phyloP scores from a whole-genome alignment of 2,113 vertebrate genomes.

The Vicugna pacos region DNA sequence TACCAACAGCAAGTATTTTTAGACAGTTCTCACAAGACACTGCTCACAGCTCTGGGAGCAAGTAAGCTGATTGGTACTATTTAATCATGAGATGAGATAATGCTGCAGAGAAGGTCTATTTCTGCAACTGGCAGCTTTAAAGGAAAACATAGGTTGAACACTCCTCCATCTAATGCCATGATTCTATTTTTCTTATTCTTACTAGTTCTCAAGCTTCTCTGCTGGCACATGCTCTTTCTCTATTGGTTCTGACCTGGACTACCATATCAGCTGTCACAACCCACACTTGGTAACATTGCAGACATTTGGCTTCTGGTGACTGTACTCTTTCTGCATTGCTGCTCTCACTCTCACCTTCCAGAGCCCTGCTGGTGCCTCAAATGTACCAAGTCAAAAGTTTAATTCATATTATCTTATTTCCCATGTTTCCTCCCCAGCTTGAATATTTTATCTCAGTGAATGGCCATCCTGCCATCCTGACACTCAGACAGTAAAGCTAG shows the following conservation, averaged over 20 bases:
- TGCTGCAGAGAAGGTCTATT: background rate
- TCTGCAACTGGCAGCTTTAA: background rate
- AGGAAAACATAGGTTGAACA: background rate
- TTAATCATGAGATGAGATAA: background rate
- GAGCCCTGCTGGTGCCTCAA: background rate
- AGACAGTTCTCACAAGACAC: background rate
- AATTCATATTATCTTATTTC: background rate
- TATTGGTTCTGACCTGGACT: background rate
- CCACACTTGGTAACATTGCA: background rate
- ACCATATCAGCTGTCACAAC: background rate
- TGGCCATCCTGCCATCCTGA: background rate
- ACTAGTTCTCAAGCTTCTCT: background rate
- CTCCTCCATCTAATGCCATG: background rate
- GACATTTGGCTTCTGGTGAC: background rate
- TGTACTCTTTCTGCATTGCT: background rate
- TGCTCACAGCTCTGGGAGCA: background rate
- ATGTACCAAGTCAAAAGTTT: background rate
- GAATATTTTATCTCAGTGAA: background rate
- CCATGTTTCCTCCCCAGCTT: background rate
- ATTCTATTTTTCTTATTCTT: background rate
- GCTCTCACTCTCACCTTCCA: background rate
- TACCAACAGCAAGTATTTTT: background rate
- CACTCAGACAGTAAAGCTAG: background rate
- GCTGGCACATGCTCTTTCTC: background rate
- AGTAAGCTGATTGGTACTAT: background rate